phyloP scores from a whole-genome alignment of 2,797 vertebrate genomes.

The Linurgus olivaceus region DNA sequence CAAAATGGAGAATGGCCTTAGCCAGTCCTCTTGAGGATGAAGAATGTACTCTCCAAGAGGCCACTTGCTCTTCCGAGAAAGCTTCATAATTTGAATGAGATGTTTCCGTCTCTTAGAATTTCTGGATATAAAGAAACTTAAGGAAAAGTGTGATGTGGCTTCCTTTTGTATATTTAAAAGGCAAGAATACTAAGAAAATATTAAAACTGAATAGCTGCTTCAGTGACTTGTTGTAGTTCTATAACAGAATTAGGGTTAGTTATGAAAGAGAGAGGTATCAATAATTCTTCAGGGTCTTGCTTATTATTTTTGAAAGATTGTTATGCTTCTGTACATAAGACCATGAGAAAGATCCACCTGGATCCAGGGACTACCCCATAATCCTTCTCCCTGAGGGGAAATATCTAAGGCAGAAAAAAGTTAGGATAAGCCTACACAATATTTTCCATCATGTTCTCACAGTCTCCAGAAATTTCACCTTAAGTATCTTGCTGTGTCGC shows the following conservation, averaged over 20 bases:
- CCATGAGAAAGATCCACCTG: background rate
- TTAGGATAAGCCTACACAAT: accelerated
- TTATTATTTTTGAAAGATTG: background rate
- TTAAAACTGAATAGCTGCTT: background rate
- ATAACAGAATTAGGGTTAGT: background rate
- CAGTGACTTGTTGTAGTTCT: background rate
- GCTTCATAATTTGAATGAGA: background rate
- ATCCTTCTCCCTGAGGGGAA: background rate
- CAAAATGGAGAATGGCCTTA: background rate
- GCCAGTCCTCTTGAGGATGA: background rate
- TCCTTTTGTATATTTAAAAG: background rate
- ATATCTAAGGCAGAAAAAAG: background rate
- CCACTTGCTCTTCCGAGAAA: background rate
- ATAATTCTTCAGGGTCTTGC: background rate
- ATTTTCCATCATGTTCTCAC: background rate
- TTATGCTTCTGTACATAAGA: background rate
- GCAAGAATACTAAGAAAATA: background rate
- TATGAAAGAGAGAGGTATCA: background rate
- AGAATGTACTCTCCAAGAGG: background rate
- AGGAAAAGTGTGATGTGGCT: background rate
- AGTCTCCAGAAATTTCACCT: background rate
- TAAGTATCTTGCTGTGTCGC: background rate
- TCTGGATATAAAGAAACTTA: background rate
- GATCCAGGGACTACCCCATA: background rate
- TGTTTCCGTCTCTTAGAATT: background rate